Base-by-base conservation (phyloP, 2,113 vertebrate species). In the Hydrolagus affinis region DNA sequence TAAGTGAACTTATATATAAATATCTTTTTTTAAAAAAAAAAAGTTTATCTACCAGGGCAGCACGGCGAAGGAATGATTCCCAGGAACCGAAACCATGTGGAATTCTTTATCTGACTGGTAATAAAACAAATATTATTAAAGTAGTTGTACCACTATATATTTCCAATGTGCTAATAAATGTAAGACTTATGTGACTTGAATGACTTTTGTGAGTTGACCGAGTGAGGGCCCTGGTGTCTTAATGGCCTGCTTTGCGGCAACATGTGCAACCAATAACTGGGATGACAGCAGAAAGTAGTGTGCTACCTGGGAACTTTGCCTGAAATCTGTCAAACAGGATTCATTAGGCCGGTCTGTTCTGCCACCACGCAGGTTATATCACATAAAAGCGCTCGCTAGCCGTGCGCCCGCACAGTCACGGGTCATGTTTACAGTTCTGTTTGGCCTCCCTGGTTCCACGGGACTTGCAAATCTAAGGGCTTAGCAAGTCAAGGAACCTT, bases 261-360 rank as follows among this genome's bases (percentile, higher is more conserved):
- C 78, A 83, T 83, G 78, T 83, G 78, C 60, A 83, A 83, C 60
- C 60, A 83, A 83, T 83, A 83, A 83, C 23, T 83, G 4, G 62
- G 25, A 83, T 83, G 62, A 83, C 62, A 83, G 76, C 76, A 78
- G 57, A 62, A 23, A 62, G 56, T 60, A 62, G 78, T 66, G 62
- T 66, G 66, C 25, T 83, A 83, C 25, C 78, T 68, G 62, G 78
- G 78, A 83, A 83, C 60, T 64, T 60, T 68, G 78, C 78, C 78
- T 30, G 66, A 66, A 83, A 83, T 66, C 64, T 66, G 78, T 83
- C 78, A 68, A 62, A 25, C 15, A 11, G 78, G 25, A 83, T 83
- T 66, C 78, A 83, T 83, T 83, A 66, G 15, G 66, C 78, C 21
- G 32, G 78, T 44, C 15, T 68, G 11, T 66, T 64, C 44, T 68